phyloP scores from a whole-genome alignment of 2,113 vertebrate genomes.

The Crotalus viridis region DNA sequence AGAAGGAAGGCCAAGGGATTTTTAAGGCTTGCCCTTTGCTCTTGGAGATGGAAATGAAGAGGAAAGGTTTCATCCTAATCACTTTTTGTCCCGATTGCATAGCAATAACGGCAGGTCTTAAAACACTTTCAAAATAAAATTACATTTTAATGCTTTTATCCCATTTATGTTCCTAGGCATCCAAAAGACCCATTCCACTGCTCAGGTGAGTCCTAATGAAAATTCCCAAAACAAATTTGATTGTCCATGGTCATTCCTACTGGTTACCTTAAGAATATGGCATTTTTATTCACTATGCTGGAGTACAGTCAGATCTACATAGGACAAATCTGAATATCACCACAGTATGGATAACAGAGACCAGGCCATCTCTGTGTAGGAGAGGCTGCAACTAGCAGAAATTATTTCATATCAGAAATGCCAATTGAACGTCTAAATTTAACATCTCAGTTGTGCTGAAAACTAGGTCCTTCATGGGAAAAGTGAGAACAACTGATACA shows the following conservation, averaged over 20 bases:
- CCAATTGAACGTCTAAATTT: neutral
- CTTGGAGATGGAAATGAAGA: neutral
- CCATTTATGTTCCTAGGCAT: neutral
- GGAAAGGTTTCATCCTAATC: neutral
- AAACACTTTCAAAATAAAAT: neutral
- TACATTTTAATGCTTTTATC: neutral
- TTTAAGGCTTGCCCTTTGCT: conserved; percentile 16
- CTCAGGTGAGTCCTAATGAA: neutral
- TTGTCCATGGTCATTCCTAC: neutral
- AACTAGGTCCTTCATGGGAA: neutral
- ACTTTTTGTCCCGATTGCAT: neutral
- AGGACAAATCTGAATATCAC: neutral
- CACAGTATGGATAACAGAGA: neutral
- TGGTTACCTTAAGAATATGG: neutral
- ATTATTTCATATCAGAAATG: neutral
- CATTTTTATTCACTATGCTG: neutral
- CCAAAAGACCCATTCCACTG: neutral
- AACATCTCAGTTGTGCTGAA: neutral
- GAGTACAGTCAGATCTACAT: neutral
- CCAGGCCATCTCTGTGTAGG: neutral
- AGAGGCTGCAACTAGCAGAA: neutral
- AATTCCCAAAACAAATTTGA: neutral
- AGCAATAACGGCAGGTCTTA: neutral
- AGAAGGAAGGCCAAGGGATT: neutral
- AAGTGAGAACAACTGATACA: neutral